Conservation (phyloP, 1,140 invertebrate species). For the Drosophila mauritiana region DNA sequence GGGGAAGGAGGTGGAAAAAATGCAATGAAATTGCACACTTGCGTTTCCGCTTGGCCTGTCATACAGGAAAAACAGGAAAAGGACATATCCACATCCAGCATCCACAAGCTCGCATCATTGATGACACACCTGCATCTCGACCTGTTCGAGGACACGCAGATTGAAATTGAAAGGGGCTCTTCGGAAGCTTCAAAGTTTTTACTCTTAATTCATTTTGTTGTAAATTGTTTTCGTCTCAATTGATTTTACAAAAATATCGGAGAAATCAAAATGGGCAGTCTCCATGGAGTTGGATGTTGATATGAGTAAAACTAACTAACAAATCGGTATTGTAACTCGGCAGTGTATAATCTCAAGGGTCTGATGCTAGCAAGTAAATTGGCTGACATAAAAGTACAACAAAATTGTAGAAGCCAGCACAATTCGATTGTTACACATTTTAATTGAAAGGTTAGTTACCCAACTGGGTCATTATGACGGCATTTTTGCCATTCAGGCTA, state of each 20-base stretch:
- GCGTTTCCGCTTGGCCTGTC: slow-evolving; percentile 69
- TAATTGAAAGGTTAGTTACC: neutral
- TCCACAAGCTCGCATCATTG: slow-evolving; percentile 33
- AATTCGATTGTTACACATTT: neutral
- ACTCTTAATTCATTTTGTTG: slow-evolving; percentile 68
- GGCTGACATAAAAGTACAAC: neutral
- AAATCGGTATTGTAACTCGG: neutral
- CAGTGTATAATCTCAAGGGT: neutral
- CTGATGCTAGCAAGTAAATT: neutral
- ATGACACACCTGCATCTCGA: slow-evolving; percentile 53
- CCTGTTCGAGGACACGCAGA: slow-evolving; percentile 60
- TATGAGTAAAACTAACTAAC: neutral
- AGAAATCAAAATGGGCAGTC: slow-evolving; percentile 4
- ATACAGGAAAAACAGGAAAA: slow-evolving; percentile 34
- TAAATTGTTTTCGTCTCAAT: slow-evolving; percentile 65
- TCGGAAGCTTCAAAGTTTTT: slow-evolving; percentile 35
- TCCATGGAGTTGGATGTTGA: neutral
- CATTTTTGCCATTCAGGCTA: slow-evolving; percentile 21
- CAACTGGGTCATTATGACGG: neutral
- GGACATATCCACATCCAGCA: slow-evolving; percentile 24
- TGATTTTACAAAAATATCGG: slow-evolving; percentile 26
- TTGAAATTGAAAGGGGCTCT: slow-evolving; percentile 60
- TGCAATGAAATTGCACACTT: slow-evolving; percentile 81
- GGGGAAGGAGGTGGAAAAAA: slow-evolving; percentile 44
- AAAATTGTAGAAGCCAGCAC: too few relatives aligned